These are phyloP conservation scores for Cataglyphis albicans DNA, from an alignment of 2,888 invertebrate species.

Conservation along the genomic window DNA sequence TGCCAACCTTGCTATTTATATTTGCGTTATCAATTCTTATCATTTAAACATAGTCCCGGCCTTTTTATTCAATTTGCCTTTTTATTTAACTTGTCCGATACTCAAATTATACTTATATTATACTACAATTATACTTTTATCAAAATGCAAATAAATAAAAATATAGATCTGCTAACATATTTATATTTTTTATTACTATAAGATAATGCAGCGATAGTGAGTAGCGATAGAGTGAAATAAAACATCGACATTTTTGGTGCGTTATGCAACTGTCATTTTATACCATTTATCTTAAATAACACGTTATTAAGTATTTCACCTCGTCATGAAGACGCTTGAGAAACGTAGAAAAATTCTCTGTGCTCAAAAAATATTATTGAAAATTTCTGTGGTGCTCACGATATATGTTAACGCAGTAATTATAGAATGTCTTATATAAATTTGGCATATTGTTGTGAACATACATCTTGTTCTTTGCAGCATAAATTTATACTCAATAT, in stretches of 20 bases:
- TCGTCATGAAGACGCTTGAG: not conserved
- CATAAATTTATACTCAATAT: not conserved
- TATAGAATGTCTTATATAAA: not conserved
- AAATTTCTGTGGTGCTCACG: not conserved
- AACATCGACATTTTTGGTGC: not conserved
- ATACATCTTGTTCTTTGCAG: not conserved
- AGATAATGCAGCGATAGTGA: not conserved
- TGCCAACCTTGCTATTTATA: not conserved
- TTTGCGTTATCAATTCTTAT: slow-evolving; percentile 12
- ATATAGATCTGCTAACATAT: not conserved
- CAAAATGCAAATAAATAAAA: not conserved
- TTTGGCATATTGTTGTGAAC: not conserved
- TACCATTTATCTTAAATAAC: slow-evolving; percentile 2
- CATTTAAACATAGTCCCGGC: not conserved
- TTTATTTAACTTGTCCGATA: not conserved
- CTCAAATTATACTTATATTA: not conserved
- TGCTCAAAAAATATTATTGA: not conserved
- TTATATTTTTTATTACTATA: not conserved
- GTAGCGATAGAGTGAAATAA: not conserved
- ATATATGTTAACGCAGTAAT: not conserved
- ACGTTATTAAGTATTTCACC: not conserved
- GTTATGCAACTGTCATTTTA: not conserved
- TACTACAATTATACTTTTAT: too few relatives aligned
- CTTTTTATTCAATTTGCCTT: not conserved
- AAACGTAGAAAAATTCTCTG: not conserved